A percentile compares a stretch with the other conserved stretches of the same genome.
Evolutionary conservation across 2,797 vertebrate genomes (phyloP).

Genomic region (Danio choprae): DNA sequence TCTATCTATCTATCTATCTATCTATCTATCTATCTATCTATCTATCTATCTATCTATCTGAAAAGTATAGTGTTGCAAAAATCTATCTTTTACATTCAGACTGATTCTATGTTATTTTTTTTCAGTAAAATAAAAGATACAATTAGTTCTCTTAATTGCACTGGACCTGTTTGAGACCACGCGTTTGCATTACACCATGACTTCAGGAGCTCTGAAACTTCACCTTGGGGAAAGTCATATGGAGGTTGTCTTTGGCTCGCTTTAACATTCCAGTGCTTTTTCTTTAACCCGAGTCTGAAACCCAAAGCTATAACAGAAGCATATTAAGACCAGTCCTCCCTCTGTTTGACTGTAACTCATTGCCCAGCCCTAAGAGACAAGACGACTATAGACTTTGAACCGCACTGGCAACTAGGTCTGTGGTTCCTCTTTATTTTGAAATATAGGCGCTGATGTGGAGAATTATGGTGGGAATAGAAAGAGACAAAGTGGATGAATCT

Average conservation of each 20-base stretch:
- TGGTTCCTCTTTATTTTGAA: conserved; percentile 4
- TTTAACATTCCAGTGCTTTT: conserved; percentile 54
- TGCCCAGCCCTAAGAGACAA: conserved; percentile 14
- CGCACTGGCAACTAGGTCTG: background rate
- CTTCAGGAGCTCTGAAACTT: conserved; percentile 41
- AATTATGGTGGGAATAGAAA: background rate
- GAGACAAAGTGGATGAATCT: background rate
- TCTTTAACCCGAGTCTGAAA: conserved; percentile 31
- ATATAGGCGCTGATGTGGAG: conserved; percentile 8
- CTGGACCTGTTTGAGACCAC: conserved; percentile 9
- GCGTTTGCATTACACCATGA: background rate
- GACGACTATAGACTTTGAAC: conserved; percentile 31
- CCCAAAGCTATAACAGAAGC: conserved; percentile 21
- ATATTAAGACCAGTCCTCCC: conserved; percentile 52
- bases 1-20: background rate
- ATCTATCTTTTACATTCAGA: background rate
- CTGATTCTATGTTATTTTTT: background rate
- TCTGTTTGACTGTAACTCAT: conserved; percentile 19
- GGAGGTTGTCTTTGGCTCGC: conserved; percentile 33
- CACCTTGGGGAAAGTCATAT: conserved; percentile 56
- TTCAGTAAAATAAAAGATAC: background rate
- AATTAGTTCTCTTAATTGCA: background rate
- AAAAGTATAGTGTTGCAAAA: background rate
- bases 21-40: conserved; percentile 1
- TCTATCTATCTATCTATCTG: background rate